Conservation (phyloP, 1,140 invertebrate genomes). For the Camponotus pennsylvanicus region DNA sequence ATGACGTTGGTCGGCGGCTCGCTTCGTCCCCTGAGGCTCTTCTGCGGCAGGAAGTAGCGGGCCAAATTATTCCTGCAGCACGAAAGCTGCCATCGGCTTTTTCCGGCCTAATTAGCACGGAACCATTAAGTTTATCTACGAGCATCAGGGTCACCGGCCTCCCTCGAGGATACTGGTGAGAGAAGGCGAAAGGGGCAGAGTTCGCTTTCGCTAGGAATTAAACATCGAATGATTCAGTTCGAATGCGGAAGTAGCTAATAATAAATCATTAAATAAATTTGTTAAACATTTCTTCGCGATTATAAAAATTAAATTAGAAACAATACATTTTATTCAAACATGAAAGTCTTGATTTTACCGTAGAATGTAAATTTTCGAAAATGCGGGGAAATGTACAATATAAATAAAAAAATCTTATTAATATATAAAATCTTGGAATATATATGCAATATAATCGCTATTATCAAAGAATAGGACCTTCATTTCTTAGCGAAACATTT, state of each 20-base stretch:
- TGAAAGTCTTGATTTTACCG: neutral
- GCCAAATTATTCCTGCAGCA: conserved; percentile 68
- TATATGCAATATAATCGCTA: neutral
- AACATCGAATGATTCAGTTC: conserved; percentile 72
- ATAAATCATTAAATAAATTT: conserved; percentile 2
- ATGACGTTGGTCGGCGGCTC: conserved; percentile 72
- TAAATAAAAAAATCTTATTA: neutral
- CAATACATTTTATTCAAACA: neutral
- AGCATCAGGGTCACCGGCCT: conserved; percentile 72
- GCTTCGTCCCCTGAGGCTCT: conserved; percentile 74
- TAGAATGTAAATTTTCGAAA: neutral
- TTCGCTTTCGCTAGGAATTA: conserved; percentile 63
- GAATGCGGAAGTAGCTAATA: conserved; percentile 19
- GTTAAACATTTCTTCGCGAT: neutral
- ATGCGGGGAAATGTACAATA: neutral
- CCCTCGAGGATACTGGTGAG: conserved; percentile 56
- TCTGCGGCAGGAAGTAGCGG: conserved; percentile 68
- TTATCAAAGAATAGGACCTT: neutral
- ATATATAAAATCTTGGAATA: neutral
- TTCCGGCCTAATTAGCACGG: conserved; percentile 78
- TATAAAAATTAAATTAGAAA: neutral
- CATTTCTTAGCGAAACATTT: neutral
- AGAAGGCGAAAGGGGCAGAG: conserved; percentile 23
- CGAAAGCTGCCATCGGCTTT: conserved; percentile 59
- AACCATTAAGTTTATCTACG: conserved; percentile 84